Evolutionary conservation across 2,888 invertebrate genomes (phyloP), one percentile per base, ranked within the genome.

Genomic region (Pachliopta kotzebuea): DNA sequence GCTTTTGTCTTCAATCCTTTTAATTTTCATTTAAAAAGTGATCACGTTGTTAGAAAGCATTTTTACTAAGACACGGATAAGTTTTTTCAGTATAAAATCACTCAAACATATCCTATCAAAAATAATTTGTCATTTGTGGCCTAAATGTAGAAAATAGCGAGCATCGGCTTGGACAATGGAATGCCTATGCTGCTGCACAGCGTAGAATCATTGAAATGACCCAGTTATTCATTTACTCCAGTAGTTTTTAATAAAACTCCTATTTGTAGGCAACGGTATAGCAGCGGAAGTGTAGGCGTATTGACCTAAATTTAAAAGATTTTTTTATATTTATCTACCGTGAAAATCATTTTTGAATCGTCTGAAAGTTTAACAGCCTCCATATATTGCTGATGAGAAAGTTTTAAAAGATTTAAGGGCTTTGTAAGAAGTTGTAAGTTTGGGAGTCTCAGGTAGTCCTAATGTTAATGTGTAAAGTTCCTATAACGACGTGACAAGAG

Each of bases 221-320:
- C 64, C 23, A 65, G 60, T 65, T 65, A 60, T 60, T 60, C 60
- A 56, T 56, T 60, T 56, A 65, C 52, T 65, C 60, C 60, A 56
- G 64, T 21, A 60, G 64, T 56, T 65, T 64, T 65, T 60, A 60
- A 65, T 65, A 56, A 65, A 65, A 65, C 56, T 56, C 52, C 56
- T 52, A 65, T 60, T 65, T 56, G 60, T 60, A 60, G 45, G 42
- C 56, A 56, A 65, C 56, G 52, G 56, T 53, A 20, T 26, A 52
- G 50, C 20, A 17, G 57, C 18, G 14, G 45, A 45, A 42, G 61
- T 56, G 50, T 31, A 53, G 21, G 31, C 26, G 26, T 49, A 63
- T 59, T 63, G 59, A 60, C 63, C 63, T 53, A 53, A 45, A 63
- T 62, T 21, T 50, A 18, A 29, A 21, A 23, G 31, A 45, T 21